Evolutionary conservation across 2,113 vertebrate genomes (phyloP), one percentile per base, ranked within the genome.

Genomic region (Pterocles orientalis): DNA sequence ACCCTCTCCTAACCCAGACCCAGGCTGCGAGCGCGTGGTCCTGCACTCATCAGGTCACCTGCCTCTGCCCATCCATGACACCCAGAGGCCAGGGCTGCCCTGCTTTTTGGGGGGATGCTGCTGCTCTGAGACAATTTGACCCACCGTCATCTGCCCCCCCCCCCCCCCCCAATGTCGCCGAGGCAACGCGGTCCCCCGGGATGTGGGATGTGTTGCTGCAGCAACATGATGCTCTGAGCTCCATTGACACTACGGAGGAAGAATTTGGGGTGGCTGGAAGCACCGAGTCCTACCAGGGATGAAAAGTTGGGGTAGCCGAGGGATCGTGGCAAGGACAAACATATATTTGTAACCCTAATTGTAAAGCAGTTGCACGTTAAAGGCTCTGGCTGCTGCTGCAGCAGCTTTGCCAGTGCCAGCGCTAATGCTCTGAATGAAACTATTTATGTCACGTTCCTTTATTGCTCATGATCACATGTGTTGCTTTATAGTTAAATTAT

Each of bases 151-250:
- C 91, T 51, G 72, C 86, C 93, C 18, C 33, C 36, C 36, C 36
- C 36, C 36, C 36, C 36, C 36, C 8, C 36, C 83, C 85, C 2
- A 9, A 24, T 87, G 87, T 97, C 86, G 9, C 96, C 78, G 77
- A 95, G 97, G 96, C 94, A 97, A 97, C 93, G 6, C 2, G 5
- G 70, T 94, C 95, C 93, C 93, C 13, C 4, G 88, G 82, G 94
- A 95, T 85, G 86, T 45, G 54, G 72, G 94, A 93, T 60, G 85
- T 12, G 94, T 92, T 97, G 90, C 94, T 18, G 6, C 29, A 57
- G 94, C 92, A 95, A 97, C 91, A 3, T 3, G 29, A 96, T 93
- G 94, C 90, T 95, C 86, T 34, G 7, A 12, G 70, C 70, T 68
- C 82, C 88, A 81, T 45, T 93, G 88, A 88, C n/a, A 51, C 39